Conservation (phyloP, 2,113 vertebrate genomes). For the Neopipo cinnamomea region DNA sequence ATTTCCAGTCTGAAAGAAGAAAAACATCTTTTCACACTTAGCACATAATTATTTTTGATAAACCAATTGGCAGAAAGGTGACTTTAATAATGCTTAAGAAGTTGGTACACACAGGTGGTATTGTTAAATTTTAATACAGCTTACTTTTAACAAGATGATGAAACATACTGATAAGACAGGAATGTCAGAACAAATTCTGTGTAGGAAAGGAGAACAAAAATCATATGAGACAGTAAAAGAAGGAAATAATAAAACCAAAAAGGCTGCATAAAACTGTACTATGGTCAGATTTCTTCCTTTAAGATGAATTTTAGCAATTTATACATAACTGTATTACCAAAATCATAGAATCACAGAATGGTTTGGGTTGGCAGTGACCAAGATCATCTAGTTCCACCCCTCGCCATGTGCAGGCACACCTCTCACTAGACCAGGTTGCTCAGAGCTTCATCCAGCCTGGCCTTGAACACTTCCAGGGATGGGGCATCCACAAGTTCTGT, state of each 20-base stretch:
- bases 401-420: not conserved
- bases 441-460: not conserved
- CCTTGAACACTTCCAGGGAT: not conserved
- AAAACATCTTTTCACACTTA: not conserved
- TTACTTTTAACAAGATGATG: not conserved
- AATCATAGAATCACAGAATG: not conserved
- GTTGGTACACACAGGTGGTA: not conserved
- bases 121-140: not conserved
- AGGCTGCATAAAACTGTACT: not conserved
- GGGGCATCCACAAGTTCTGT: not conserved
- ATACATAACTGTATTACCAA: not conserved
- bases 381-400: not conserved
- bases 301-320: not conserved
- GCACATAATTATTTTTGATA: not conserved
- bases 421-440: not conserved
- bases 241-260: not conserved
- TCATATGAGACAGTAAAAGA: not conserved
- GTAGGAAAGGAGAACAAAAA: not conserved
- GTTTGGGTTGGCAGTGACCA: not conserved
- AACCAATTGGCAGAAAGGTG: not conserved
- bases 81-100: not conserved
- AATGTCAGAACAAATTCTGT: not conserved
- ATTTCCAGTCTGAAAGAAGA: conserved; percentile 70
- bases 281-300: not conserved
- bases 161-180: not conserved